These are phyloP conservation scores for Acanthosepion lycidas DNA, from an alignment of 2,888 invertebrate species.

Conservation along the genomic window DNA sequence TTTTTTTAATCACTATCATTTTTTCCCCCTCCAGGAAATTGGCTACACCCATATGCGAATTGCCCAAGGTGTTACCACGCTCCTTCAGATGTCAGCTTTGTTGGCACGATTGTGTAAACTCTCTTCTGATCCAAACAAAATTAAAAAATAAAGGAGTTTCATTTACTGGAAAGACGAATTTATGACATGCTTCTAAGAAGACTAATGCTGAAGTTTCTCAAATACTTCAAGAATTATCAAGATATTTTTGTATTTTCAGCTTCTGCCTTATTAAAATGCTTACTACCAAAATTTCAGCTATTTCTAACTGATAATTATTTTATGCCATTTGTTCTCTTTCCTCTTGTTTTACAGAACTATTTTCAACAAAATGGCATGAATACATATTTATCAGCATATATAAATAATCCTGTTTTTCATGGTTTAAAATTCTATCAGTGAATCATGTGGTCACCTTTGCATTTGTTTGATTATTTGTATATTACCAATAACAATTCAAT, in stretches of 20 bases:
- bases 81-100: constrained; percentile 92
- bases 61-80: constrained; percentile 88
- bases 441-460: too few species aligned
- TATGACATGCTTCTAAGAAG: neutral
- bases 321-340: too few species aligned
- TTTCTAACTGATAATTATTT: too few species aligned
- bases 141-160: neutral
- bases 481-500: too few species aligned
- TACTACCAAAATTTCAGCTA: too few species aligned
- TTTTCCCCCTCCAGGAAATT: constrained; percentile 82
- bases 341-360: too few species aligned
- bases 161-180: neutral
- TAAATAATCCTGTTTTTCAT: too few species aligned
- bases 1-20: constrained; percentile 23
- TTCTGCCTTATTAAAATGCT: neutral
- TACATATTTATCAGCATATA: too few species aligned
- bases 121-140: constrained; percentile 59
- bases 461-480: too few species aligned
- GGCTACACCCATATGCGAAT: constrained; percentile 92
- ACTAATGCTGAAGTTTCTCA: neutral
- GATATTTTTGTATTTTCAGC: neutral
- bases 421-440: too few species aligned
- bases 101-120: constrained; percentile 85
- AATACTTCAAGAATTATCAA: neutral
- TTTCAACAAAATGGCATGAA: too few species aligned